Evolutionary conservation across 2,113 vertebrate genomes (phyloP).

Genomic region (Clarias batrachus): DNA sequence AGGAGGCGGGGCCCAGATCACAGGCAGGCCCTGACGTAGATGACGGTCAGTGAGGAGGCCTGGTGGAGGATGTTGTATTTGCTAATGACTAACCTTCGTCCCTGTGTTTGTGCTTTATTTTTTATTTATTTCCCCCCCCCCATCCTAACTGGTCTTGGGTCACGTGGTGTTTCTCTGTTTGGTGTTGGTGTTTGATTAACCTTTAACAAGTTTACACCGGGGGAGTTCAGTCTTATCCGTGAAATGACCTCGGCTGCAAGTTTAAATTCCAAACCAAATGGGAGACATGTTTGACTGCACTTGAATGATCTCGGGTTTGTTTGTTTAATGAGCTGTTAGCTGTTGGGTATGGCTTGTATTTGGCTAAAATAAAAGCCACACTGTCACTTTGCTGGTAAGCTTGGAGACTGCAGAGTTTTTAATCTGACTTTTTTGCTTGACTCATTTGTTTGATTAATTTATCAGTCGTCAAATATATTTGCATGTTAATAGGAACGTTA

Average conservation of each 20-base stretch:
- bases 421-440: not conserved
- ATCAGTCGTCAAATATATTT: not conserved
- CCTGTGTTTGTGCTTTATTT: not conserved
- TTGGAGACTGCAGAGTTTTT: not conserved
- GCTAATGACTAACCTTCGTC: slow-evolving; percentile 15
- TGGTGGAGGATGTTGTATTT: not conserved
- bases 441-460: not conserved
- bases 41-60: slow-evolving; percentile 50
- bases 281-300: not conserved
- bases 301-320: not conserved
- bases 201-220: not conserved
- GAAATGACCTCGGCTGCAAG: not conserved
- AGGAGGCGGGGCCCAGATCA: slow-evolving; percentile 33
- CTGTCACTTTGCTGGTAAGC: not conserved
- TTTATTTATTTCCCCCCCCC: no score
- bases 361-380: not conserved
- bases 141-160: not conserved
- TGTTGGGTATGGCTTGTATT: not conserved
- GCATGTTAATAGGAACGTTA: not conserved
- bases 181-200: not conserved
- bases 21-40: slow-evolving; percentile 37
- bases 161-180: not conserved
- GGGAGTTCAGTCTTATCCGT: not conserved
- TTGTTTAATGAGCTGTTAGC: not conserved
- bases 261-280: not conserved